Conservation (phyloP, 2,797 vertebrate genomes). For the Phoxinus dragarum region DNA sequence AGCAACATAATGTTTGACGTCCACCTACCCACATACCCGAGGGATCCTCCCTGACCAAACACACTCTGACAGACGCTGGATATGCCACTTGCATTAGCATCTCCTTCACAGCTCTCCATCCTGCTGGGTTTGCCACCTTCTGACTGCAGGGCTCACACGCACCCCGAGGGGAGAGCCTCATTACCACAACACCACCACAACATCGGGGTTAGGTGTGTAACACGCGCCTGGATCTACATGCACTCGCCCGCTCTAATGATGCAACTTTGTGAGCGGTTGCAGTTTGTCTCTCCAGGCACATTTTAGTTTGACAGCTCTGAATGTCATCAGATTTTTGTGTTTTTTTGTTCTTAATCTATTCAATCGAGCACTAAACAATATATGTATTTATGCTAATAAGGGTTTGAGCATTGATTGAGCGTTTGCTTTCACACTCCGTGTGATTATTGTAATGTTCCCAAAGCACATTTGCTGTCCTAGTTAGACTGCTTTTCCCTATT, state of each 20-base stretch:
- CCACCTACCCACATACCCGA: background rate
- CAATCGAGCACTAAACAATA: background rate
- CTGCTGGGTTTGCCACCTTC: slow-evolving; percentile 11
- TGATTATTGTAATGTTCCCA: slow-evolving; percentile 31
- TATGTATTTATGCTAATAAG: slow-evolving; percentile 5
- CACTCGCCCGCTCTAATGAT: slow-evolving; percentile 17
- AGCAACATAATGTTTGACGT: background rate
- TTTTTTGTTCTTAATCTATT: slow-evolving; percentile 16
- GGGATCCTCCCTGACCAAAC: slow-evolving; percentile 18
- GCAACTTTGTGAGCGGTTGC: slow-evolving; percentile 31
- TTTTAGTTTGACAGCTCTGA: slow-evolving; percentile 11
- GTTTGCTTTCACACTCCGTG: background rate
- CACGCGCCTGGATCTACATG: slow-evolving; percentile 16
- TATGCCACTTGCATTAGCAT: slow-evolving; percentile 25
- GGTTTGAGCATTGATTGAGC: background rate
- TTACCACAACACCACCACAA: slow-evolving; percentile 38
- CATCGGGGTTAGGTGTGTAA: slow-evolving; percentile 16
- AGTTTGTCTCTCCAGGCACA: background rate
- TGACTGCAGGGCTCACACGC: slow-evolving; percentile 41
- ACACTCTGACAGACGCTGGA: background rate
- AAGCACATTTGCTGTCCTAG: slow-evolving; percentile 35
- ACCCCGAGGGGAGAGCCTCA: slow-evolving; percentile 47
- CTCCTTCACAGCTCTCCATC: slow-evolving; percentile 11
- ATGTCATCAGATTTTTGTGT: slow-evolving; percentile 13
- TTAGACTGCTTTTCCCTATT: slow-evolving; percentile 33